Conservation (phyloP, 30 jellyfish, hydroid and myxozoan species). For the Aurelia aurita complex sp. Pacific region DNA sequence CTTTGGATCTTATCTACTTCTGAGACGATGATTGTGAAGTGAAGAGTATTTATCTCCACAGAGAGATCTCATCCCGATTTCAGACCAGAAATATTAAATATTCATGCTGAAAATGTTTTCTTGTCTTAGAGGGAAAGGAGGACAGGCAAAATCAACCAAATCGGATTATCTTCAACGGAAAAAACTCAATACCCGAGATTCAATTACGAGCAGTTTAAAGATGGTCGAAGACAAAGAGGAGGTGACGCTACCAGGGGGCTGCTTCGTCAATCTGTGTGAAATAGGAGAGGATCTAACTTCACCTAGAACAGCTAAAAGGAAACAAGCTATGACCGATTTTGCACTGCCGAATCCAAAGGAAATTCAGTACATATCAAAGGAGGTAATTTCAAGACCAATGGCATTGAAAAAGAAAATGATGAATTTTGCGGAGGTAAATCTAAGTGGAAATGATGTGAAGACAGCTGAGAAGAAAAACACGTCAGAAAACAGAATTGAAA, state of each 20-base stretch:
- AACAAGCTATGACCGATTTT: constrained; percentile 10
- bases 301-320: constrained; percentile 18
- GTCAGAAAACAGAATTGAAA: not conserved
- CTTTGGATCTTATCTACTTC: no score
- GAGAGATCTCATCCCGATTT: no score
- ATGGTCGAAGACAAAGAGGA: constrained; percentile 3
- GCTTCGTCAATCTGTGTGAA: constrained; percentile 43
- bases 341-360: not conserved
- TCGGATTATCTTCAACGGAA: not conserved
- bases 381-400: not conserved
- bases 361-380: not conserved
- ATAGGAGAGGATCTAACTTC: not conserved
- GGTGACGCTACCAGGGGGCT: constrained; percentile 26
- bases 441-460: not conserved
- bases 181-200: not conserved
- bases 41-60: no score
- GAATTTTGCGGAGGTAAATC: not conserved
- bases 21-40: no score
- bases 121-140: constrained; percentile 8
- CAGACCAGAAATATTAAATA: constrained; percentile 7
- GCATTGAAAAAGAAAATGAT: not conserved
- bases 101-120: constrained; percentile 3
- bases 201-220: not conserved
- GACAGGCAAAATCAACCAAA: not conserved
- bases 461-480: not conserved